Percentiles rank a stretch among this genome's conserved stretches.
Evolutionary conservation across 2,888 invertebrate genomes (phyloP).

Genomic region (Mythimna lalbum): DNA sequence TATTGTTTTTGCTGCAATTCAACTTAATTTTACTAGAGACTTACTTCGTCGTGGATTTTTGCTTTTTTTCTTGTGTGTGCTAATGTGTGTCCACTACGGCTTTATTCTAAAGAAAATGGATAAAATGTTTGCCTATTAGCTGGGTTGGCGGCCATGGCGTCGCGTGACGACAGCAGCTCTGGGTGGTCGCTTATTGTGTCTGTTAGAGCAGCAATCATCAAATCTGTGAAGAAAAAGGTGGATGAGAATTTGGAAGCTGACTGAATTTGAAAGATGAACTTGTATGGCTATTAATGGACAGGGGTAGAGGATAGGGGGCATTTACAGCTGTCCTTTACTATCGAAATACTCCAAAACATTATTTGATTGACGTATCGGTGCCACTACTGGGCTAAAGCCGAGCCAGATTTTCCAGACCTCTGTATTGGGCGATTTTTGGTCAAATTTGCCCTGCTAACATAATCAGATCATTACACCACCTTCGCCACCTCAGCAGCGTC

Average conservation of each 20-base stretch:
- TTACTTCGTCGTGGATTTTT: slow-evolving; percentile 53
- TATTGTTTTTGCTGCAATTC: slow-evolving; percentile 4
- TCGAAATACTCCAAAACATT: too few species aligned
- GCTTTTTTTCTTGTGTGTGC: slow-evolving; percentile 41
- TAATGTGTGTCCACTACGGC: slow-evolving; percentile 54
- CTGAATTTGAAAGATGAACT: not conserved
- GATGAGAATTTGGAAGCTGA: not conserved
- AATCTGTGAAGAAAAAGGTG: slow-evolving; percentile 85
- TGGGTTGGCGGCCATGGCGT: slow-evolving; percentile 84
- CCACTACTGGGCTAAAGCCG: too few species aligned
- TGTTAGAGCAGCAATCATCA: slow-evolving; percentile 93
- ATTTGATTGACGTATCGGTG: too few species aligned
- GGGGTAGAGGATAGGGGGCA: too few species aligned
- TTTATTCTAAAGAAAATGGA: slow-evolving; percentile 61
- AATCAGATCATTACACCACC: too few species aligned
- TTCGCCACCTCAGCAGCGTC: too few species aligned
- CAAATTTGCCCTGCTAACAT: too few species aligned
- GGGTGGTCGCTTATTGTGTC: slow-evolving; percentile 94
- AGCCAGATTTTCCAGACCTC: too few species aligned
- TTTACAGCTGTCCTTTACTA: too few species aligned
- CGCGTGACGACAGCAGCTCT: slow-evolving; percentile 91
- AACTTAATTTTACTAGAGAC: slow-evolving; percentile 21
- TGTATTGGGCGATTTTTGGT: too few species aligned
- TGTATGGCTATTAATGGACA: not conserved
- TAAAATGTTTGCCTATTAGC: slow-evolving; percentile 81